Percentiles rank a stretch among this genome's conserved stretches.
phyloP scores from a whole-genome alignment of 2,797 vertebrate species.

The Halcyon badia region DNA sequence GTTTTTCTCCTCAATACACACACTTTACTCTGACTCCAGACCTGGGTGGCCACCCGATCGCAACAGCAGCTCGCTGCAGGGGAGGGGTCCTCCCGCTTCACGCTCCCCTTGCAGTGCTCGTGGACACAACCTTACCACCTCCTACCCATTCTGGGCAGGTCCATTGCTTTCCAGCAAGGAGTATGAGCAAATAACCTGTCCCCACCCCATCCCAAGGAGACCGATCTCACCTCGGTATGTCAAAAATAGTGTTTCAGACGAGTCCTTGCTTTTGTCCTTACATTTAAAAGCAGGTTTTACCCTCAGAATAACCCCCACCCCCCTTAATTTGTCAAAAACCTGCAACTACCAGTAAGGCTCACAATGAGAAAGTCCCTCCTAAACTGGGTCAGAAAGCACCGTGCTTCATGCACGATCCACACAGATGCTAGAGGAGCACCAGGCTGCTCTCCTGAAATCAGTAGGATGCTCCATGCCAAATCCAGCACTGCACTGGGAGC shows the following conservation, averaged over 20 bases:
- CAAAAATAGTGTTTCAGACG: background rate
- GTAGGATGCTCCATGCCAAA: background rate
- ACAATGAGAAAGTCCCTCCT: background rate
- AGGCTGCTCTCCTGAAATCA: too few relatives aligned
- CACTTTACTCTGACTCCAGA: background rate
- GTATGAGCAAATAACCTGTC: rapidly evolving
- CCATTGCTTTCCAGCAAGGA: background rate
- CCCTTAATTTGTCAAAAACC: background rate
- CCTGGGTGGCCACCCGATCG: background rate
- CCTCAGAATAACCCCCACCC: background rate
- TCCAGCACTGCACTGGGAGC: background rate
- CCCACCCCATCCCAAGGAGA: background rate
- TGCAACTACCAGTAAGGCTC: background rate
- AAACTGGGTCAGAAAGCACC: background rate
- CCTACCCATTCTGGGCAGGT: background rate
- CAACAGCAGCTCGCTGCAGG: background rate
- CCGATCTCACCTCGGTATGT: background rate
- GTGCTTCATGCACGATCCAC: rapidly evolving
- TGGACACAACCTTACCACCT: background rate
- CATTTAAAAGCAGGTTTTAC: background rate
- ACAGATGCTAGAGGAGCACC: background rate
- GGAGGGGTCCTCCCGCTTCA: background rate
- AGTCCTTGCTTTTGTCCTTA: background rate
- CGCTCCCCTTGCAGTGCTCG: background rate
- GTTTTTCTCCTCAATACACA: background rate